Percentiles rank a stretch among this genome's conserved stretches.
Evolutionary conservation across 2,888 invertebrate genomes (phyloP).

Genomic region (Ophion ellenae): DNA sequence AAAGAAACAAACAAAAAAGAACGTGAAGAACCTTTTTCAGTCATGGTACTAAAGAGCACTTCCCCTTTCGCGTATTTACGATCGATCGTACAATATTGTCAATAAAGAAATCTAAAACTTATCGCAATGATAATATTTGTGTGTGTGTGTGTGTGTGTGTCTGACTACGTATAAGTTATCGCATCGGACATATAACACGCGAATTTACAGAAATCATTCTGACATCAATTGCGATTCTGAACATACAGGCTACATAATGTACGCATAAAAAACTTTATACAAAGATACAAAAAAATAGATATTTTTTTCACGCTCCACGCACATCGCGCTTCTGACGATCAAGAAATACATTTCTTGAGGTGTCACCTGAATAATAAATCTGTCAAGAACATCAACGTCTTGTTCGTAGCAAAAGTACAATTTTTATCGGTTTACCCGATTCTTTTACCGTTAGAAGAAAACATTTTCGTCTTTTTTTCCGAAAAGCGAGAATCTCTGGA

Average conservation of each 20-base stretch:
- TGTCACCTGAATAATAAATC: not conserved
- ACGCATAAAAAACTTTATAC: slow-evolving; percentile 21
- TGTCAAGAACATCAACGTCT: not conserved
- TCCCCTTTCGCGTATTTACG: slow-evolving; percentile 17
- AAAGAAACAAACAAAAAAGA: not conserved
- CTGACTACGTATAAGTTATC: not conserved
- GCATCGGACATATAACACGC: not conserved
- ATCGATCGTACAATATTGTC: slow-evolving; percentile 35
- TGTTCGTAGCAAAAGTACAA: no score
- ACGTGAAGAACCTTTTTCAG: not conserved
- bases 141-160: not conserved
- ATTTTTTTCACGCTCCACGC: not conserved
- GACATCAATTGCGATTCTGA: not conserved
- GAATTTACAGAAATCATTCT: slow-evolving; percentile 12
- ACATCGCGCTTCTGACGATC: not conserved
- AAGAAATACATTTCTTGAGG: not conserved
- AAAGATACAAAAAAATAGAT: slow-evolving; percentile 50
- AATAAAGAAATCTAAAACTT: slow-evolving; percentile 35
- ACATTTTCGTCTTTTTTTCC: not conserved
- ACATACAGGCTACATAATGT: slow-evolving; percentile 6
- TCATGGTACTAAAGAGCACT: slow-evolving; percentile 20
- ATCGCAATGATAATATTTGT: slow-evolving; percentile 6
- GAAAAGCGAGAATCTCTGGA: not conserved
- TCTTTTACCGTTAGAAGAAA: not conserved
- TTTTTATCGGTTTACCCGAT: no score